phyloP scores from a whole-genome alignment of 1,140 invertebrate genomes.

The Danaus melanippus region DNA sequence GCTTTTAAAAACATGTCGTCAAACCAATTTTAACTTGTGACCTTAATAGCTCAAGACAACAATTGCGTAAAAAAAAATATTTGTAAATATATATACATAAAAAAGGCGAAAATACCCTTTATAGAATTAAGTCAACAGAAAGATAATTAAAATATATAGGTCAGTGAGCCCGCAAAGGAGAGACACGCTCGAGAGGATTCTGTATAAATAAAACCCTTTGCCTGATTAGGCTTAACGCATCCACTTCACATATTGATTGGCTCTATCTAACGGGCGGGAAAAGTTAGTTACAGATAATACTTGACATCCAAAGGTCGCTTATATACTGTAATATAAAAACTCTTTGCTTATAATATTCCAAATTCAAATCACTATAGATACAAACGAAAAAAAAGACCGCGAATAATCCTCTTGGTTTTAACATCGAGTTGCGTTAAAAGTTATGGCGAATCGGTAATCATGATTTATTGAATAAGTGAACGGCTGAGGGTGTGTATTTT shows the following conservation, averaged over 20 bases:
- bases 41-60: too few species aligned
- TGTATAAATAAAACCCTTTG: slow-evolving; percentile 46
- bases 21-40: too few species aligned
- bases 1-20: too few species aligned
- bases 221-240: slow-evolving; percentile 54
- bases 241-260: slow-evolving; percentile 55
- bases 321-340: slow-evolving; percentile 32
- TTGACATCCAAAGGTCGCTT: slow-evolving; percentile 47
- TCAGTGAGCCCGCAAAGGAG: slow-evolving; percentile 36
- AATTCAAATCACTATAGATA: slow-evolving; percentile 8
- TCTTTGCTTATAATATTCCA: slow-evolving; percentile 18
- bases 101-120: too few species aligned
- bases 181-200: slow-evolving; percentile 31
- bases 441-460: background rate
- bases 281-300: slow-evolving; percentile 60
- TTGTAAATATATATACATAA: too few species aligned
- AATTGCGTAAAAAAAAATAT: too few species aligned
- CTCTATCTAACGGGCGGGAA: slow-evolving; percentile 42
- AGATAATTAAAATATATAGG: slow-evolving; percentile 27
- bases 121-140: too few species aligned
- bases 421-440: background rate
- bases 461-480: slow-evolving; percentile 8
- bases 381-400: too few species aligned
- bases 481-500: slow-evolving; percentile 8
- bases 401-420: slow-evolving; percentile 2